Conservation (phyloP, 2,888 invertebrate genomes). For the Xylocampa areola region DNA sequence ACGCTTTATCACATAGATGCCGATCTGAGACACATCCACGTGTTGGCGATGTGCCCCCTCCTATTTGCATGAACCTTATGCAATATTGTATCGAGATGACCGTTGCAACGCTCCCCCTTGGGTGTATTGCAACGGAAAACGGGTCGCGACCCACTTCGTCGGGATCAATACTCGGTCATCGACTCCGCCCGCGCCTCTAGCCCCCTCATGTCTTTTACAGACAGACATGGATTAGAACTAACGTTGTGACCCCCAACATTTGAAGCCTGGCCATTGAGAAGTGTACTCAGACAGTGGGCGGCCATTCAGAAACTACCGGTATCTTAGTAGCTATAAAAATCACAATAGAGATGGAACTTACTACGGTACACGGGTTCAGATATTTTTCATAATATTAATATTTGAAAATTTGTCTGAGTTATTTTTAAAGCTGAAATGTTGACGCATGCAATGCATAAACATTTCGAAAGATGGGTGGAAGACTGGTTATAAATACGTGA, state of each 20-base stretch:
- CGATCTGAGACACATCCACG: constrained; percentile 6
- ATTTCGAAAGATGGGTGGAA: constrained; percentile 15
- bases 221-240: constrained; percentile 52
- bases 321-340: neutral
- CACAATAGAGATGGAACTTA: constrained; percentile 4
- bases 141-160: constrained; percentile 87
- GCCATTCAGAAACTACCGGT: constrained; percentile 5
- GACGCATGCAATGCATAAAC: constrained; percentile 8
- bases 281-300: constrained; percentile 15
- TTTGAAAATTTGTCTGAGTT: neutral
- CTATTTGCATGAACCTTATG: constrained; percentile 42
- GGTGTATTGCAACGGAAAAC: constrained; percentile 85
- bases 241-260: constrained; percentile 17
- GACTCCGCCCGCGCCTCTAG: constrained; percentile 80
- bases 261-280: constrained; percentile 22
- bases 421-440: constrained; percentile 20
- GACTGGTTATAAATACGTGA: constrained; percentile 26
- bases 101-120: constrained; percentile 73
- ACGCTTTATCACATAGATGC: neutral
- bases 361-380: constrained; percentile 9
- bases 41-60: constrained; percentile 15
- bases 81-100: constrained; percentile 59
- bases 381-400: constrained; percentile 8
- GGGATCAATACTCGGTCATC: constrained; percentile 89
- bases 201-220: constrained; percentile 68